Conservation (phyloP, 2,113 vertebrate genomes). For the Clinocottus analis region DNA sequence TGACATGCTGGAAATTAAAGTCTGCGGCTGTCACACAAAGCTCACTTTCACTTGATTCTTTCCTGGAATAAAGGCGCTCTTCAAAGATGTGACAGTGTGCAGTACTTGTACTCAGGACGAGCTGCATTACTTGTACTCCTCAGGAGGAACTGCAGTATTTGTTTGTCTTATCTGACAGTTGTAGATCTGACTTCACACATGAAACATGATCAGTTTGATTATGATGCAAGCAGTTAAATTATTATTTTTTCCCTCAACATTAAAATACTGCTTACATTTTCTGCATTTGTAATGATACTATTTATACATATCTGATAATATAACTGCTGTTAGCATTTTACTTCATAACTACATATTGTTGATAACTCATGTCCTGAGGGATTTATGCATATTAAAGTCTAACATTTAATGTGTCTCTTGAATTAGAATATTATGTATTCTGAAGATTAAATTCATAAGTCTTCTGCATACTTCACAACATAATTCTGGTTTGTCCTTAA, state of each 20-base stretch:
- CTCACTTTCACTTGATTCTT: not conserved
- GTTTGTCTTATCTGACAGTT: not conserved
- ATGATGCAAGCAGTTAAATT: not conserved
- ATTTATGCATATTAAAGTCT: not conserved
- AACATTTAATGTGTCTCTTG: not conserved
- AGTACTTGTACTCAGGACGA: not conserved
- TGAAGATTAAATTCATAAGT: not conserved
- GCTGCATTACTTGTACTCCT: no score
- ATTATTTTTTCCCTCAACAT: not conserved
- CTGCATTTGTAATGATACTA: not conserved
- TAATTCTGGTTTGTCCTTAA: not conserved
- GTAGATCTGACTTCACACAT: not conserved
- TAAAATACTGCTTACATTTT: not conserved
- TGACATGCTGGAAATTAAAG: slow-evolving; percentile 16
- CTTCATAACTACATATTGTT: not conserved
- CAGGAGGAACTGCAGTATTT: not conserved
- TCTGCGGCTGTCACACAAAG: slow-evolving; percentile 7
- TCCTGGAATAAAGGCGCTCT: not conserved
- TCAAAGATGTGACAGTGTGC: not conserved
- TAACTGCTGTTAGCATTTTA: not conserved
- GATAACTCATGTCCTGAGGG: not conserved
- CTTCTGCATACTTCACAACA: not conserved
- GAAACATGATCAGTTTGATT: not conserved
- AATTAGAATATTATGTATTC: not conserved
- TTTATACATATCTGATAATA: not conserved